Base-by-base conservation (phyloP, 2,888 invertebrate genomes). In the Eudasyphora cyanicolor region DNA sequence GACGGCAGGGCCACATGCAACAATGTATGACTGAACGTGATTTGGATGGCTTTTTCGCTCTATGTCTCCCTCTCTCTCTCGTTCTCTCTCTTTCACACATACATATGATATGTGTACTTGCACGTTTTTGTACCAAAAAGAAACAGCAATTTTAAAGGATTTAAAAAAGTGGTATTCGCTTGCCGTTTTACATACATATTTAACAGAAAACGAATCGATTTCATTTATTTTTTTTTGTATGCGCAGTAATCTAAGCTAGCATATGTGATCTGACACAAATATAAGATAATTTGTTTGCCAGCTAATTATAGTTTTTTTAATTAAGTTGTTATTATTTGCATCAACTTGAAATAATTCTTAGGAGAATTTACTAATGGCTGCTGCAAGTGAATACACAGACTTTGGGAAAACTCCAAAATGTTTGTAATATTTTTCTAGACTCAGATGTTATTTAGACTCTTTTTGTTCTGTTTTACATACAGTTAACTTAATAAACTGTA, bases 21-120 rank as follows among this genome's bases (percentile, higher is more conserved):
- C 42, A 42, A 24, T 67, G 45, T 38, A 14, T 38, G n/a, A n/a
- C n/a, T n/a, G 64, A 24, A 67, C 67, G 67, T 67, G 42, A 67
- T 38, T 64, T 67, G 42, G 21, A 14, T 2, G 60, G 29, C 17
- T 60, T 45, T 4, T 45, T 6, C n/a, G n/a, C n/a, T 38, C 12
- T 38, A 6, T 8, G 8, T 38, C 10, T 3, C 10, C 10, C 14
- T 8, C 38, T 6, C 14, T 38, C 4, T n/a, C 38, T 38, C 38
- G 10, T 38, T 38, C 38, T 3, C n/a, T 45, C 45, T 45, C 45
- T 45, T n/a, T 45, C n/a, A n/a, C n/a, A n/a, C n/a, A n/a, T n/a
- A n/a, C n/a, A n/a, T n/a, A n/a, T n/a, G n/a, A n/a, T n/a, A n/a
- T n/a, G n/a, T n/a, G n/a, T n/a, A n/a, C n/a, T n/a, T n/a, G n/a